phyloP scores from a whole-genome alignment of 2,113 vertebrate genomes.

The Perca flavescens region DNA sequence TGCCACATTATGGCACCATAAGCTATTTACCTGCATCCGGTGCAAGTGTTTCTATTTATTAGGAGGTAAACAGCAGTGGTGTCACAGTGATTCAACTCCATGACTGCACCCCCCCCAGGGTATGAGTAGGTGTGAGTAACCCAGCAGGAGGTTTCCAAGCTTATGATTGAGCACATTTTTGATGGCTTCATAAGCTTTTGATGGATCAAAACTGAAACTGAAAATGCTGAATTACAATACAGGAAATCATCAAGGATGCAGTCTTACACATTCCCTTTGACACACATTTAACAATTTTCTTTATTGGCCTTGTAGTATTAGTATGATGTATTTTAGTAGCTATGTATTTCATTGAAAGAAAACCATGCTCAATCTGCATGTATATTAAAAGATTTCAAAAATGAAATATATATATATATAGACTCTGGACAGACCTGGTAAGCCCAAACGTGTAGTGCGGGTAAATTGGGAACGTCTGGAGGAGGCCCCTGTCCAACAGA shows the following conservation, averaged over 20 bases:
- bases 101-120: not conserved
- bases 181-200: conserved; percentile 16
- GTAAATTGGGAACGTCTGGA: too few relatives aligned
- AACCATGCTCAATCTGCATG: not conserved
- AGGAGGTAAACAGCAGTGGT: conserved; percentile 3
- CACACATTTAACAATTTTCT: not conserved
- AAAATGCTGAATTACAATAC: not conserved
- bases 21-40: conserved; percentile 21
- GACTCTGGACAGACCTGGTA: too few relatives aligned
- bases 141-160: conserved; percentile 26
- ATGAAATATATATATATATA: too few relatives aligned
- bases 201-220: not conserved
- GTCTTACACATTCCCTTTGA: not conserved
- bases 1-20: not conserved
- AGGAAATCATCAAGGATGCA: not conserved
- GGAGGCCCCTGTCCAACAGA: too few relatives aligned
- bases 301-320: not conserved
- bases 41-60: conserved; percentile 32
- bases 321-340: not conserved
- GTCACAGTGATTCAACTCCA: conserved; percentile 18
- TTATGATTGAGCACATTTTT: conserved; percentile 24
- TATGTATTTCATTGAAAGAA: not conserved
- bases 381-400: not conserved
- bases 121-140: conserved; percentile 43
- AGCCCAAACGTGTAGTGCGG: too few relatives aligned